Base-by-base conservation (phyloP, 2,888 invertebrate species). In the Clunio marinus region DNA sequence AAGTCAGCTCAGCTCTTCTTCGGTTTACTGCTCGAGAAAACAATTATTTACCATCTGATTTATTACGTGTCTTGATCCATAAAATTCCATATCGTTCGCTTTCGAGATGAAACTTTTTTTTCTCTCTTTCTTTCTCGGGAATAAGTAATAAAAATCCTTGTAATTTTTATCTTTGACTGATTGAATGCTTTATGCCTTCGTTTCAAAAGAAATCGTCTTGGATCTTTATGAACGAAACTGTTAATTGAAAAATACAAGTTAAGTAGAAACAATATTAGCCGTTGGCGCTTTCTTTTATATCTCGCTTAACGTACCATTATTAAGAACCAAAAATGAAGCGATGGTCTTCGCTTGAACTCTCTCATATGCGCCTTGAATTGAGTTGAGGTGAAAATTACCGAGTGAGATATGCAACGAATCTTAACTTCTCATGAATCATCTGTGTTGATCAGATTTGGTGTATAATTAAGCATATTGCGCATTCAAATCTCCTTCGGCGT, bases 401-500 rank as follows among this genome's bases (percentile, higher is more conserved):
- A 41, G 41, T 41, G 41, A 41, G 32, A 32, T 32, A 7, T 8
- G 32, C 32, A 7, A 7, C 5, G 8, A 7, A 32, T 7, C 32
- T 32, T 8, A 32, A 8, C 32, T 8, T 41, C 62, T 27, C 45
- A 63, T 46, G 63, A 63, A 45, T 45, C 63, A 45, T 32, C 32
- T 10, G 10, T 10, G 32, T 32, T 62, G 22, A 62, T 62, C 62
- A 62, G 32, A 63, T 63, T 62, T 62, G 20, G 37, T 45, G 46
- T 63, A 63, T 63, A 63, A 63, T 63, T 63, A 63, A 45, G 10
- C n/a, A 27, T 63, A 22, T 46, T 7, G 46, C 32, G 32, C 7
- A 32, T 10, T 10, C 32, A 32, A 32, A 32, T 5, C 15, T 41
- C 41, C 41, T 15, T n/a, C 7, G 41, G n/a, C 41, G 32, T n/a